Percentiles rank a stretch among this genome's conserved stretches.
phyloP scores from a whole-genome alignment of 2,113 vertebrate genomes.

The Sorex araneus region DNA sequence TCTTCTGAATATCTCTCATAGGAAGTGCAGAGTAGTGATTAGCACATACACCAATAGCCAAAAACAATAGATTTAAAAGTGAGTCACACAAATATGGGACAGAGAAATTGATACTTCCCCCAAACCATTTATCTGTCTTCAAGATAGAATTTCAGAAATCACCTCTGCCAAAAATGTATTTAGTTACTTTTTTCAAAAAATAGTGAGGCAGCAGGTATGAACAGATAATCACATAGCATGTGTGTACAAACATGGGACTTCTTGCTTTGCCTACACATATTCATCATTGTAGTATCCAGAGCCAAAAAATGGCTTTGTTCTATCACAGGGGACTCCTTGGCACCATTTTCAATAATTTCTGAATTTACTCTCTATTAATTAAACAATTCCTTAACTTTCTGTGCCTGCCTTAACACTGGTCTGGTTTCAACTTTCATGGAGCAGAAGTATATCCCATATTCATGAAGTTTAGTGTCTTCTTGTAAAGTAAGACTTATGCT shows the following conservation, averaged over 20 bases:
- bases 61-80: neutral
- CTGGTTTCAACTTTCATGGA: conserved; percentile 34
- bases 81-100: neutral
- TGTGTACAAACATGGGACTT: neutral
- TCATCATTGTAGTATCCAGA: neutral
- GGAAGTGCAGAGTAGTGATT: neutral
- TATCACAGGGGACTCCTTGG: neutral
- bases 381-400: neutral
- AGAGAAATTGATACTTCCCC: neutral
- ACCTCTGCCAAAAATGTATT: neutral
- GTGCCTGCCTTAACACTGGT: neutral
- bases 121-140: neutral
- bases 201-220: neutral
- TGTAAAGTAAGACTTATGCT: neutral
- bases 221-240: neutral
- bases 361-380: neutral
- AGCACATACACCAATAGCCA: neutral
- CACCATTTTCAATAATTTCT: neutral
- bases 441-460: neutral
- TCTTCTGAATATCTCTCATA: neutral
- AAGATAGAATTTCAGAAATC: conserved; percentile 40
- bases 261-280: neutral
- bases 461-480: neutral
- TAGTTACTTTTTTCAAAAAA: conserved; percentile 44
- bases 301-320: neutral